Evolutionary conservation across 1,140 invertebrate species (phyloP), one percentile per base, ranked within the genome.

Genomic region (Zophobas morio): DNA sequence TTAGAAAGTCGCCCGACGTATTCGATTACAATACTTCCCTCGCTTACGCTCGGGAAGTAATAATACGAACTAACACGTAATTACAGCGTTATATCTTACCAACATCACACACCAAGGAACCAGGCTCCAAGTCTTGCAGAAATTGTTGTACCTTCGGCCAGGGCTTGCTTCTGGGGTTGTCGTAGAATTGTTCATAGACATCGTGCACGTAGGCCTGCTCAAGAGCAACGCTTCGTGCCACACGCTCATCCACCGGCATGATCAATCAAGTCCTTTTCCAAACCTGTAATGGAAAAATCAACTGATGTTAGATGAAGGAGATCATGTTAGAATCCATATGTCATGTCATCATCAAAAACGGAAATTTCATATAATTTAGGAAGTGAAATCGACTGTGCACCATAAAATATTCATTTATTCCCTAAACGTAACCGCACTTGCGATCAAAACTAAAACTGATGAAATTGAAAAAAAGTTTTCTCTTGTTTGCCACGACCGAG

Each of bases 121-220:
- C 96, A 0, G 96, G 95, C 83, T 97, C 95, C 34, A 98, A 90
- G 70, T 94, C 94, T 54, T 93, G 88, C 60, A 99, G 90, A 87
- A 98, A 98, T 82, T 95, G 91, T 82, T 93, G 92, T 70, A 98
- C 95, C 81, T 92, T 90, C 33, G 96, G 96, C 92, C 96, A 96
- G 76, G 92, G 91, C 78, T 92, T 91, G 72, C 88, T 91, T 72
- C 88, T 88, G 34, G 93, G 92, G 87, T 92, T 90, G 80, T 91
- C 91, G 78, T 93, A 94, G 80, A 94, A 94, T 86, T 96, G 94
- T 84, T 97, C 94, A 89, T 98, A 98, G 70, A 98, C 96, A 84
- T 97, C 96, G 87, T 98, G 96, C 32, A 98, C 97, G 87, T 98
- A 98, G 71, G 95, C 94, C 87, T 96, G 93, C 89, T 98, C 96